Percentiles rank a stretch among this genome's conserved stretches.
Evolutionary conservation across 2,888 invertebrate genomes (phyloP).

Genomic region (Ochlodes sylvanus): DNA sequence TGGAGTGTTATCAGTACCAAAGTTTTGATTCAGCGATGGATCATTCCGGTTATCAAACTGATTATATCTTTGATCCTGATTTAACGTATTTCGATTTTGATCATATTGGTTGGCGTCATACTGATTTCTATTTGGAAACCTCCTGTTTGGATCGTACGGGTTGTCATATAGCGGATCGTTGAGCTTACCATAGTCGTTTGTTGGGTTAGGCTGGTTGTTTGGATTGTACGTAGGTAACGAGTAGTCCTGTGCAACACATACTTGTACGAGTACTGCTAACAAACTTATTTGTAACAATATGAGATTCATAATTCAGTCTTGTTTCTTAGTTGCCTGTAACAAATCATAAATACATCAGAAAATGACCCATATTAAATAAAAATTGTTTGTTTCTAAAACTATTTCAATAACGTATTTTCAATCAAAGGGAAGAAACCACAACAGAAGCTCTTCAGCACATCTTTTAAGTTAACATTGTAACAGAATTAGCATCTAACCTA

Average conservation of each 20-base stretch:
- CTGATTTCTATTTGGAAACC: constrained; percentile 57
- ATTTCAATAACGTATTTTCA: no score
- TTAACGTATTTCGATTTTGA: constrained; percentile 47
- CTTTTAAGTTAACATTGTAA: no score
- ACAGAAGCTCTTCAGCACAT: no score
- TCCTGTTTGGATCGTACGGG: constrained; percentile 68
- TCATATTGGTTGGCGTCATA: constrained; percentile 50
- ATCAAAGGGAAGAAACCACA: no score
- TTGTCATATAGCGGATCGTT: constrained; percentile 69
- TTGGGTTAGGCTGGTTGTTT: constrained; percentile 63
- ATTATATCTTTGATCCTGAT: constrained; percentile 56
- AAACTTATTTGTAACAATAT: constrained; percentile 55
- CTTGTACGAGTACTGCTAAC: constrained; percentile 55
- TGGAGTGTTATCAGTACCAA: constrained; percentile 59
- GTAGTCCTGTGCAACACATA: constrained; percentile 70
- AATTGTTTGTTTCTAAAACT: no score
- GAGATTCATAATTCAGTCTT: constrained; percentile 80
- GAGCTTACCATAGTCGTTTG: constrained; percentile 64
- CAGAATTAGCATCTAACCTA: no score
- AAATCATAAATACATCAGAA: constrained; percentile 32
- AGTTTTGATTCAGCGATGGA: constrained; percentile 52
- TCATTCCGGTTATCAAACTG: constrained; percentile 61
- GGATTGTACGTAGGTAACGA: constrained; percentile 68
- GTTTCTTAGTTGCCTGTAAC: constrained; percentile 59
- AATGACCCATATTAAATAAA: no score